Percentiles rank a stretch among this genome's conserved stretches.
Conservation (phyloP, 1,140 invertebrate genomes). For the Yoshiicerus persimilis region DNA sequence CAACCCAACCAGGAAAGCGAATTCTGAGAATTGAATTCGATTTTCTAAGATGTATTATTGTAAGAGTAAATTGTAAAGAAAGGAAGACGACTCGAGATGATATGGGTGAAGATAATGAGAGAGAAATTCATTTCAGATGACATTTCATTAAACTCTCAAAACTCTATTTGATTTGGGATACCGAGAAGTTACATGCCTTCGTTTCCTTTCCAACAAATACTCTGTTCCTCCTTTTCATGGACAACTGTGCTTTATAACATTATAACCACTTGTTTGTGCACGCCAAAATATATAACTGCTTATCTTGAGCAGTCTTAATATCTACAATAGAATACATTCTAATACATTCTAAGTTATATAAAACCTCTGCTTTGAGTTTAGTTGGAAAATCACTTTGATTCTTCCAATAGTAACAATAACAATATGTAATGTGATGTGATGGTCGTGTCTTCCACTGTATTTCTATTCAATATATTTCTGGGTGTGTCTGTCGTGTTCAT, state of each 20-base stretch:
- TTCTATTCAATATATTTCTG: too few relatives aligned
- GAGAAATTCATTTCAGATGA: slow-evolving; percentile 16
- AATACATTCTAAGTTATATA: not conserved
- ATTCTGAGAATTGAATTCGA: not conserved
- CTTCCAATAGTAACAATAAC: too few relatives aligned
- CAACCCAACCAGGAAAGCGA: not conserved
- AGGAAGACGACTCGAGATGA: not conserved
- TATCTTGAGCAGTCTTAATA: not conserved
- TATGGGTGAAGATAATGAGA: slow-evolving; percentile 7
- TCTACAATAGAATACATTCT: not conserved
- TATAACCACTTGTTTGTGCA: too few relatives aligned
- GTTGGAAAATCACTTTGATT: too few relatives aligned
- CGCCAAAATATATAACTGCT: not conserved
- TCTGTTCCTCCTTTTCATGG: not conserved
- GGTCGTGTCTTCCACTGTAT: too few relatives aligned
- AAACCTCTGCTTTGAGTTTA: too few relatives aligned
- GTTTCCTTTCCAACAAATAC: not conserved
- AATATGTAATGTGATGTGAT: too few relatives aligned
- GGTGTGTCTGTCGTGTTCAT: too few relatives aligned
- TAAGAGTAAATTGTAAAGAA: slow-evolving; percentile 1
- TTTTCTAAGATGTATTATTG: slow-evolving; percentile 20
- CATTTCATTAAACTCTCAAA: slow-evolving; percentile 18
- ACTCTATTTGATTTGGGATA: slow-evolving; percentile 12
- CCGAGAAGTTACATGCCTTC: not conserved
- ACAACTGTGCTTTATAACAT: too few relatives aligned